These are phyloP conservation scores for Leptopilina drosophilae DNA, from an alignment of 2,888 invertebrate species.

Conservation along the genomic window DNA sequence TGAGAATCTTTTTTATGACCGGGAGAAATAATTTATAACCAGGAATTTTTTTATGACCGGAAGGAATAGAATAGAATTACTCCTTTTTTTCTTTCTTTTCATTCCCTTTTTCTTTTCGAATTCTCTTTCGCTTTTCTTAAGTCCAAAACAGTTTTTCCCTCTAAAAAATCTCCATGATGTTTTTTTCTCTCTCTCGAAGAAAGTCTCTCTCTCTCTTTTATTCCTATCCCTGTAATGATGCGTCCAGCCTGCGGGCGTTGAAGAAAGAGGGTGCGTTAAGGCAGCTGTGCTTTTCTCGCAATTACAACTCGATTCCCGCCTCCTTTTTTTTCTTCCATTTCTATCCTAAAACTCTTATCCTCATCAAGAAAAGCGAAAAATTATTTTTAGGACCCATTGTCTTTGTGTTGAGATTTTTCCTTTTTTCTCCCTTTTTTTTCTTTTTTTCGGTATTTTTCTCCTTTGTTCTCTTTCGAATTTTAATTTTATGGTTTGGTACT, in stretches of 20 bases:
- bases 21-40: too few species aligned
- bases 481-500: not conserved
- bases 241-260: not conserved
- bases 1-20: too few species aligned
- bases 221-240: conserved; percentile 12
- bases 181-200: conserved; percentile 45
- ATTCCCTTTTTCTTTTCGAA: not conserved
- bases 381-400: not conserved
- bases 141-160: not conserved
- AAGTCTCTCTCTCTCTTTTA: not conserved
- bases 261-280: conserved; percentile 30
- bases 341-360: not conserved
- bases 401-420: not conserved
- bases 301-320: conserved; percentile 38
- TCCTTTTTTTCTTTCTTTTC: conserved; percentile 20
- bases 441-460: not conserved
- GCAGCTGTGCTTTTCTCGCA: conserved; percentile 38
- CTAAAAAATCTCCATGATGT: not conserved
- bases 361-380: not conserved
- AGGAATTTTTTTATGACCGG: too few species aligned
- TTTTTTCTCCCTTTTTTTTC: not conserved
- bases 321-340: conserved; percentile 3
- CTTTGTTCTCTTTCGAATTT: not conserved
- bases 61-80: too few species aligned
- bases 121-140: not conserved